phyloP scores from a whole-genome alignment of 1,140 invertebrate genomes.

The Maniola jurtina region DNA sequence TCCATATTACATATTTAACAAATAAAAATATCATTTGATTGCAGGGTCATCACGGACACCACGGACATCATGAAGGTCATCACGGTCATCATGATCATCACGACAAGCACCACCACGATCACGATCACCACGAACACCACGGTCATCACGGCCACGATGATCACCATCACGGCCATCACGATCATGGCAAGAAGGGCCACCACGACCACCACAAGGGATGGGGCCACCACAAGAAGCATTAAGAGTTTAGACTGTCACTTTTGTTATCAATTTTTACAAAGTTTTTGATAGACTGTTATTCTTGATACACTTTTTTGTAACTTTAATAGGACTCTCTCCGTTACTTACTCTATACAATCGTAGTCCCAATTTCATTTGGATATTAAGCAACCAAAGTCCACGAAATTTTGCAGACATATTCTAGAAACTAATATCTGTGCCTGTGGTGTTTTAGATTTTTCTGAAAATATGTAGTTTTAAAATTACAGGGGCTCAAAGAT shows the following conservation, averaged over 20 bases:
- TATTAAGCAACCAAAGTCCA: no score
- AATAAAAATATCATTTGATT: no score
- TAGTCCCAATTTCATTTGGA: no score
- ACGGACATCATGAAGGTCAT: slow-evolving; percentile 80
- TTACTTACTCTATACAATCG: no score
- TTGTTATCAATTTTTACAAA: not conserved
- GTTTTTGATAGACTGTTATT: not conserved
- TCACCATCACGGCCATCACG: slow-evolving; percentile 82
- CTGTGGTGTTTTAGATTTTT: no score
- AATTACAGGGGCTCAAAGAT: no score
- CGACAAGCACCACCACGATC: slow-evolving; percentile 80
- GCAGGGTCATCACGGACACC: slow-evolving; percentile 80
- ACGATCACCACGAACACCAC: slow-evolving; percentile 82
- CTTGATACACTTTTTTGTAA: not conserved
- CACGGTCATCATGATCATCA: slow-evolving; percentile 81
- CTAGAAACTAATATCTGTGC: no score
- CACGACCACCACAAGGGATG: slow-evolving; percentile 83
- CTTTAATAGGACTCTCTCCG: no score
- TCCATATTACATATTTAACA: no score
- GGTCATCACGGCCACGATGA: slow-evolving; percentile 83
- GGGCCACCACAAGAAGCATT: slow-evolving; percentile 75
- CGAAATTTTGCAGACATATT: no score
- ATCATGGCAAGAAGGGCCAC: slow-evolving; percentile 84
- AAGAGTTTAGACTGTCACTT: slow-evolving; percentile 19
- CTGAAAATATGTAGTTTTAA: no score